These are phyloP conservation scores for Balaeniceps rex DNA, from an alignment of 2,113 vertebrate genomes.

Conservation along the genomic window DNA sequence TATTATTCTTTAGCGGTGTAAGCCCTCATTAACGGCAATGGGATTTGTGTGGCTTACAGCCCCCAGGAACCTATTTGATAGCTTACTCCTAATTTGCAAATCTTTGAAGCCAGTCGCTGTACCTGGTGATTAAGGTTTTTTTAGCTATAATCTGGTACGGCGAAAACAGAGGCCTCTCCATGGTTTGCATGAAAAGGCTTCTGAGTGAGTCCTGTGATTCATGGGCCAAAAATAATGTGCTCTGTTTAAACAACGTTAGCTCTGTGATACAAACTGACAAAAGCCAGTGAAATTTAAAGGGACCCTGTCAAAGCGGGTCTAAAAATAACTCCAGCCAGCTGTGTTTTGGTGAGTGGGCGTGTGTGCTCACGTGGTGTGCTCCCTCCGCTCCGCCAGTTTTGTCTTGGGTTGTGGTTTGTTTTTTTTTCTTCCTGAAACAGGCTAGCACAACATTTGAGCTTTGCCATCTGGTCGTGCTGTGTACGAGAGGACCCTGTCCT, in stretches of 20 bases:
- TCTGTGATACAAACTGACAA: constrained; percentile 38
- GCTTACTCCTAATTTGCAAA: constrained; percentile 49
- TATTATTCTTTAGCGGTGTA: not conserved
- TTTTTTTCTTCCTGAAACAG: not conserved
- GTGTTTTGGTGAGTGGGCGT: constrained; percentile 12
- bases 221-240: constrained; percentile 44
- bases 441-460: not conserved
- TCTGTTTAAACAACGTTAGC: constrained; percentile 24
- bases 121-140: constrained; percentile 44
- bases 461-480: not conserved
- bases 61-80: constrained; percentile 38
- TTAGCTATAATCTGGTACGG: not conserved
- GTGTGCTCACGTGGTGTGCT: not conserved
- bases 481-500: not conserved
- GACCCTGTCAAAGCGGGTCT: not conserved
- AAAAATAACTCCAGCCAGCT: constrained; percentile 60
- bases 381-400: not conserved
- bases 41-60: not conserved
- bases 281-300: constrained; percentile 37
- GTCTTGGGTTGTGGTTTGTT: not conserved
- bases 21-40: constrained; percentile 32
- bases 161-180: constrained; percentile 25
- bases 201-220: constrained; percentile 1
- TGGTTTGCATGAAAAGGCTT: not conserved
- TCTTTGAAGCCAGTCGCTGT: not conserved